Conservation (phyloP, 2,113 vertebrate genomes). For the Limnothrissa miodon region DNA sequence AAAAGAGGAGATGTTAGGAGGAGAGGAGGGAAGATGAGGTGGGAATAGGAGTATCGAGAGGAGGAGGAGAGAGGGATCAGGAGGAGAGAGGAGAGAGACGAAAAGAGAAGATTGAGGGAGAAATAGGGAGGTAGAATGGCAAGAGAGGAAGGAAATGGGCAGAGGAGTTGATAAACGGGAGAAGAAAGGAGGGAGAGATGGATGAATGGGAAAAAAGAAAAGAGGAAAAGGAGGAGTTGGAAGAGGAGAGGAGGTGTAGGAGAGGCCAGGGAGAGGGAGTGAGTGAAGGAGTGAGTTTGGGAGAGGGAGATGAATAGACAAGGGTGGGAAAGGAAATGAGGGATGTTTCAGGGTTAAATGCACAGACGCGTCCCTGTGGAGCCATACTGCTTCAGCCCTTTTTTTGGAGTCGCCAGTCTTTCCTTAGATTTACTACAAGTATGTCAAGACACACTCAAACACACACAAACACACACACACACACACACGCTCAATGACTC, state of each 20-base stretch:
- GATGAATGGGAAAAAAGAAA: neutral
- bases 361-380: constrained; percentile 26
- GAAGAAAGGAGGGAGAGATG: neutral
- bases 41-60: neutral
- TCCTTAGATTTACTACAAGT: constrained; percentile 30
- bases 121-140: neutral
- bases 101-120: neutral
- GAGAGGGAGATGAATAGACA: neutral
- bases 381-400: constrained; percentile 28
- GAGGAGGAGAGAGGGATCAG: no score
- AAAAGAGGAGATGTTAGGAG: neutral
- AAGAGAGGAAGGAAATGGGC: neutral
- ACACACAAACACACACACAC: neutral
- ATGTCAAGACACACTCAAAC: constrained; percentile 14
- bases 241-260: neutral
- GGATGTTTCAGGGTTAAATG: constrained; percentile 31
- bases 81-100: neutral
- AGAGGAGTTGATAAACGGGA: neutral
- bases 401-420: constrained; percentile 6
- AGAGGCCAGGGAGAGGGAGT: constrained; percentile 2
- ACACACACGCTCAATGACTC: neutral
- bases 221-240: neutral
- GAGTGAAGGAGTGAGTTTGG: neutral
- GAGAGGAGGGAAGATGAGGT: neutral
- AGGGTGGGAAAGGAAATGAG: neutral